phyloP scores from a whole-genome alignment of 2,888 invertebrate species.

The Glomeris marginata region DNA sequence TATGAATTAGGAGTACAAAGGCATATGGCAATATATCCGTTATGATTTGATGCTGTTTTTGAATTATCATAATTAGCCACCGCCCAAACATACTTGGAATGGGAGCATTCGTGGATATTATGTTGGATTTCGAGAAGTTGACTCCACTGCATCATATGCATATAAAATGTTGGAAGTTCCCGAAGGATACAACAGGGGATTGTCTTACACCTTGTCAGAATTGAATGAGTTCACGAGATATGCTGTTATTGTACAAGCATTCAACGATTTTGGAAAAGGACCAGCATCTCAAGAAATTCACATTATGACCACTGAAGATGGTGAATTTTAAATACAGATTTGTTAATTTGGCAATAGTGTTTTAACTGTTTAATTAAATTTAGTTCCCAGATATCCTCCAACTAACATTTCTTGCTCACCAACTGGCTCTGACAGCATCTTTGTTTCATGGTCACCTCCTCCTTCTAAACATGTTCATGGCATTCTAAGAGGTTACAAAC shows the following conservation, averaged over 20 bases:
- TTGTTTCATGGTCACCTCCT: conserved; percentile 32
- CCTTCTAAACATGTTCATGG: conserved; percentile 33
- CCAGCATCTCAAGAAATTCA: conserved; percentile 7
- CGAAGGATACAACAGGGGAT: conserved; percentile 11
- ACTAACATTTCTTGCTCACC: conserved; percentile 30
- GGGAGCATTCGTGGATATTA: conserved; percentile 8
- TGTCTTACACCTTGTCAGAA: conserved; percentile 8
- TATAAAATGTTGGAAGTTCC: conserved; percentile 8
- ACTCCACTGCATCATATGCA: not conserved
- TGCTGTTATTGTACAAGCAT: conserved; percentile 8
- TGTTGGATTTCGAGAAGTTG: conserved; percentile 4
- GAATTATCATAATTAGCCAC: conserved; percentile 7
- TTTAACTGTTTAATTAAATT: not conserved
- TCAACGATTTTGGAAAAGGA: conserved; percentile 10
- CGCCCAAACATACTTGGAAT: conserved; percentile 4
- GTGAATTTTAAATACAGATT: not conserved
- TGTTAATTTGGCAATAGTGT: not conserved
- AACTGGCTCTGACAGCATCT: conserved; percentile 29
- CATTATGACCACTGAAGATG: conserved; percentile 12
- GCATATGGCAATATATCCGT: no score
- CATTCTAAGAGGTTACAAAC: conserved; percentile 89
- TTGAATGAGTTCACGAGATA: conserved; percentile 10
- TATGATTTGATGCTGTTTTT: no score
- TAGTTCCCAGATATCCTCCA: conserved; percentile 34
- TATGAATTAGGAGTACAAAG: not conserved